phyloP scores from a whole-genome alignment of 2,888 invertebrate species.

The Nasonia oneida region DNA sequence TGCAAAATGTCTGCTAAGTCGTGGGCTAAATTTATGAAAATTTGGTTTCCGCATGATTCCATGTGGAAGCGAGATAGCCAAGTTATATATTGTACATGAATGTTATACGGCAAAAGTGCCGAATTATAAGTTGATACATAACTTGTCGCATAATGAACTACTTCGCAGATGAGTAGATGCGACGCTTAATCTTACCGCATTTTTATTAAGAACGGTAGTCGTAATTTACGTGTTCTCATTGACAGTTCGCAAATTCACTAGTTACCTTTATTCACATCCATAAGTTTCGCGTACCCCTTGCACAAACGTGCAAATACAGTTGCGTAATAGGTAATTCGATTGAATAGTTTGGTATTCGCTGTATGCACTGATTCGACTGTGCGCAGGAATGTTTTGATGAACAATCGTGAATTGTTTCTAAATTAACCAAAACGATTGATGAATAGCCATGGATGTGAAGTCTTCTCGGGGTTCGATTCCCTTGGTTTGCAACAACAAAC shows the following conservation, averaged over 20 bases:
- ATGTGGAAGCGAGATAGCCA: slow-evolving; percentile 21
- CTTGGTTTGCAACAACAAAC: neutral
- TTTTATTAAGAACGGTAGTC: neutral
- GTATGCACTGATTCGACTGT: too few species aligned
- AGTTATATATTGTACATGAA: slow-evolving; percentile 23
- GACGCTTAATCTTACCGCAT: neutral
- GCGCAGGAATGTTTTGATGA: too few species aligned
- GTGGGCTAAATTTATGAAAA: slow-evolving; percentile 45
- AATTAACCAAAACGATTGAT: neutral
- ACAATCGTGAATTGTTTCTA: too few species aligned
- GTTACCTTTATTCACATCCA: too few species aligned
- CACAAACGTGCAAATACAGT: too few species aligned
- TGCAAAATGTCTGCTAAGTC: slow-evolving; percentile 48
- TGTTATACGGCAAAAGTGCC: neutral
- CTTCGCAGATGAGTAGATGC: neutral
- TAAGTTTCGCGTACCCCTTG: too few species aligned
- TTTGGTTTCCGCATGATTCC: slow-evolving; percentile 31
- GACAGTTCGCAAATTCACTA: too few species aligned
- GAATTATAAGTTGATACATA: slow-evolving; percentile 9
- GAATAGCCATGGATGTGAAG: neutral
- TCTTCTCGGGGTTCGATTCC: neutral
- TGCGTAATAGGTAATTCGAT: too few species aligned
- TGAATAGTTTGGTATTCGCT: too few species aligned
- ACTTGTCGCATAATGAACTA: slow-evolving; percentile 12
- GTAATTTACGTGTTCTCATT: neutral